These are phyloP conservation scores for Leptoclinus maculatus DNA, from an alignment of 2,797 vertebrate species.

Conservation along the genomic window DNA sequence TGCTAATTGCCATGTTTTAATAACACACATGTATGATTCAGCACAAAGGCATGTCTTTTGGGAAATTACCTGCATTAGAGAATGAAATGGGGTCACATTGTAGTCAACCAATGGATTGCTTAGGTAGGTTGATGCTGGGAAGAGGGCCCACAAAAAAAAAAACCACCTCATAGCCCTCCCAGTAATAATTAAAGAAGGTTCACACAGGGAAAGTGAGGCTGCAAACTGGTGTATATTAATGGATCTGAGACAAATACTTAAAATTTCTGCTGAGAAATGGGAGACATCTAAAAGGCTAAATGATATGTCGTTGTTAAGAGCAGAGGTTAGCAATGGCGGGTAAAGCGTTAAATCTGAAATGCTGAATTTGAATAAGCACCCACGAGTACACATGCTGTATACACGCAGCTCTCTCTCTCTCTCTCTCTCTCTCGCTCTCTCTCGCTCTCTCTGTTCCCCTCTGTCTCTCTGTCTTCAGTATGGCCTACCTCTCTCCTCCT, in stretches of 20 bases:
- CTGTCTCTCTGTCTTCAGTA: constrained; percentile 29
- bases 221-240: constrained; percentile 59
- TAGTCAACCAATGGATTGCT: constrained; percentile 26
- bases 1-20: constrained; percentile 67
- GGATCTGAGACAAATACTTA: constrained; percentile 41
- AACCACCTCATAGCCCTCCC: constrained; percentile 13
- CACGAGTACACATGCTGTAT: constrained; percentile 8
- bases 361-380: constrained; percentile 36
- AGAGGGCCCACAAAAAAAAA: background rate
- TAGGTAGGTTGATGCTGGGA: constrained; percentile 11
- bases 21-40: constrained; percentile 71
- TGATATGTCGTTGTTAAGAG: constrained; percentile 14
- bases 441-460: constrained; percentile 8
- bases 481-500: constrained; percentile 73
- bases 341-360: constrained; percentile 36
- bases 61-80: constrained; percentile 70
- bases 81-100: constrained; percentile 22
- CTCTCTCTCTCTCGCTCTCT: constrained; percentile 1
- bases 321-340: constrained; percentile 17
- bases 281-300: constrained; percentile 34
- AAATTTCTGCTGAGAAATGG: constrained; percentile 40
- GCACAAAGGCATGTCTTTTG: constrained; percentile 59
- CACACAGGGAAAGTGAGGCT: constrained; percentile 56
- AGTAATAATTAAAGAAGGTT: constrained; percentile 59
- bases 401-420: background rate